A percentile compares a stretch with the other conserved stretches of the same genome.
Conservation (phyloP, 1,140 invertebrate genomes). For the Drosophila oshimai region DNA sequence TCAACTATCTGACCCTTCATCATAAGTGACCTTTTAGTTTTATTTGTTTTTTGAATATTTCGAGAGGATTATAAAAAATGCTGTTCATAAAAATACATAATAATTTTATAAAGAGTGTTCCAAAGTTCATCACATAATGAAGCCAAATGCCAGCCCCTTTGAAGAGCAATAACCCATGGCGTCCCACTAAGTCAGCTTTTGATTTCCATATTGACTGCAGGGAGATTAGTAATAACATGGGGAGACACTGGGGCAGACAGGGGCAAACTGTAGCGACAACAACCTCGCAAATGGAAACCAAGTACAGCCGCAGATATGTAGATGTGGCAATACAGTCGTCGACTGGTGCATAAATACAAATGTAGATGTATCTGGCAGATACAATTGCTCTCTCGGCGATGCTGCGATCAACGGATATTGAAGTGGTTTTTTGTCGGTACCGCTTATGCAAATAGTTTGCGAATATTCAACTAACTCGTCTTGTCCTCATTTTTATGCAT, state of each 20-base stretch:
- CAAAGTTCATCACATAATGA: too few relatives aligned
- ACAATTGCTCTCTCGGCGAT: slow-evolving; percentile 18
- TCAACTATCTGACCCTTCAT: too few relatives aligned
- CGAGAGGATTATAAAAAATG: too few relatives aligned
- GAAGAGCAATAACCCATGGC: background rate
- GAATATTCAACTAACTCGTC: slow-evolving; percentile 51
- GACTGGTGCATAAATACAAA: slow-evolving; percentile 51
- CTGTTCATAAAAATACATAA: too few relatives aligned
- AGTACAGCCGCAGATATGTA: background rate
- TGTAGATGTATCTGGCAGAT: slow-evolving; percentile 7
- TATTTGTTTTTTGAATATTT: too few relatives aligned
- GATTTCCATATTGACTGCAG: background rate
- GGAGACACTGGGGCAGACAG: background rate
- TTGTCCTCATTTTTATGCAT: slow-evolving; percentile 60
- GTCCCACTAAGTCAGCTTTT: background rate
- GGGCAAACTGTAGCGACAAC: background rate
- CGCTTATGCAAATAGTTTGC: slow-evolving; percentile 60
- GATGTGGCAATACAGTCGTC: slow-evolving; percentile 17
- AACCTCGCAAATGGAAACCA: slow-evolving; percentile 5
- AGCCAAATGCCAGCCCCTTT: too few relatives aligned
- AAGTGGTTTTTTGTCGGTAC: slow-evolving; percentile 9
- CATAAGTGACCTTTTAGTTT: too few relatives aligned
- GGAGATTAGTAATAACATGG: background rate
- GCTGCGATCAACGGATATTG: slow-evolving; percentile 12
- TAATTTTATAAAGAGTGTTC: too few relatives aligned